Base-by-base conservation (phyloP, 2,888 invertebrate species). In the Enchytraeus crypticus region DNA sequence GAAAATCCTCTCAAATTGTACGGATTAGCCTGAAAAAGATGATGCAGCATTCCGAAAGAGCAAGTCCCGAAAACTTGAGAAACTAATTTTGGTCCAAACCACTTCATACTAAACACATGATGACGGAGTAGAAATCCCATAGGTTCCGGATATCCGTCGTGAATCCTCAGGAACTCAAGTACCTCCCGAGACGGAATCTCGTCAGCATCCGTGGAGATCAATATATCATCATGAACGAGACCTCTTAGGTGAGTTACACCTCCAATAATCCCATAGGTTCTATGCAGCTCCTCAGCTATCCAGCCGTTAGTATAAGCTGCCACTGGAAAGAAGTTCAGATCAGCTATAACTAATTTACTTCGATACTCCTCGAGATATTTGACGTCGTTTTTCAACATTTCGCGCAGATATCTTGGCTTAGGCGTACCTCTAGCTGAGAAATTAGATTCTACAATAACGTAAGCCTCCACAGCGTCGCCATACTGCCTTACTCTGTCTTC, bases 161-260 rank as follows among this genome's bases (percentile, higher is more conserved):
- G 86, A 59, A 84, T 81, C 76, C 86, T 86, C 45, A 87, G 80
- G 78, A 85, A 87, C 71, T 84, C 81, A 27, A 87, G 72, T n/a
- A 86, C 84, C 61, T 83, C 79, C 30, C 81, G 80, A 62, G 84
- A 84, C 21, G 85, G 83, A 62, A 87, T 82, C 68, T 85, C 84
- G 71, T 84, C 83, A 26, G 82, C 78, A 66, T 84, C 82, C 53
- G 82, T 83, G 27, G 70, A 66, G 46, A 82, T 81, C 60, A 87
- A 78, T 1, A 77, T 54, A 59, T 77, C 76, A 34, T 72, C 73
- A 5, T 57, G 57, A 0, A 67, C 55, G 4, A 69, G 53, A 14
- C 66, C 67, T 14, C 57, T 27, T 5, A 71, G 59, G 18, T 45
- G 53, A 1, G 45, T 21, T n/a, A 69, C 32, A 18, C 64, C 64